Conservation (phyloP, 2,113 vertebrate genomes). For the Choloepus hoffmanni region DNA sequence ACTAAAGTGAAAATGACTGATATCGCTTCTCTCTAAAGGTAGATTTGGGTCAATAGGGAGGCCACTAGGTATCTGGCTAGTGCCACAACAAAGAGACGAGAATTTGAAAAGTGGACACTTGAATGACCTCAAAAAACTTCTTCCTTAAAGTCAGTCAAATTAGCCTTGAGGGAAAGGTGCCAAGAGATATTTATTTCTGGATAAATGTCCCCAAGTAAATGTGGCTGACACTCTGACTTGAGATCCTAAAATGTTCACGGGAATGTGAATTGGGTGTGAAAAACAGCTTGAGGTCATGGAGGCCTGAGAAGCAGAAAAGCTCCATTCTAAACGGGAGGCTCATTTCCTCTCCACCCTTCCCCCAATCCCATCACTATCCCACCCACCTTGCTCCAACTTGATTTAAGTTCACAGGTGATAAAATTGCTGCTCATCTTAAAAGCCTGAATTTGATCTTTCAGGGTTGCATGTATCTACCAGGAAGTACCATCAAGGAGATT, state of each 20-base stretch:
- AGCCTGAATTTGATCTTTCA: conserved; percentile 79
- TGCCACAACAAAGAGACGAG: neutral
- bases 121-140: neutral
- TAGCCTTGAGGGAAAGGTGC: neutral
- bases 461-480: conserved; percentile 92
- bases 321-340: neutral
- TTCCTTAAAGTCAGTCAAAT: neutral
- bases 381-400: neutral
- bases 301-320: neutral
- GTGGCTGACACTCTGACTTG: neutral
- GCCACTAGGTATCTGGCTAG: neutral
- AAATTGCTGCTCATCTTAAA: neutral
- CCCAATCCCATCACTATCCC: neutral
- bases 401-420: neutral
- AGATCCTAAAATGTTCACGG: neutral
- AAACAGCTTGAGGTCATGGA: neutral
- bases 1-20: neutral
- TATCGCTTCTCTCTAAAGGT: neutral
- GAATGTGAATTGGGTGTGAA: neutral
- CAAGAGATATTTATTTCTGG: neutral
- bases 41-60: neutral
- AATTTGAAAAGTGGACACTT: neutral
- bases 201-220: neutral
- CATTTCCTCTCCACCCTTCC: neutral
- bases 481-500: conserved; percentile 92